A percentile compares a stretch with the other conserved stretches of the same genome.
phyloP scores from a whole-genome alignment of 2,113 vertebrate species.

The Xiphias gladius region DNA sequence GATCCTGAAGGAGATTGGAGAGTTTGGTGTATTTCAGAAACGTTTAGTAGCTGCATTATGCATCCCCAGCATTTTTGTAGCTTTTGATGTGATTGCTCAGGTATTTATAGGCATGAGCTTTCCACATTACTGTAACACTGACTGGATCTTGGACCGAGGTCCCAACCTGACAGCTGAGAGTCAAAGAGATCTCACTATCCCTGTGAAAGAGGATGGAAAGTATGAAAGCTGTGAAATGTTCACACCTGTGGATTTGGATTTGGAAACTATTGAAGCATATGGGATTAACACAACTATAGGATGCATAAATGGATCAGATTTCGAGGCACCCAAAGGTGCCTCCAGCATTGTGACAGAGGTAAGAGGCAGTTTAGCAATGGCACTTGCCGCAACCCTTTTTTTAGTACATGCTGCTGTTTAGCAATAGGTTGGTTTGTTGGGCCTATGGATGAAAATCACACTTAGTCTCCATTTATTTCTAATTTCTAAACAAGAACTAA shows the following conservation, averaged over 20 bases:
- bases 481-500: not conserved
- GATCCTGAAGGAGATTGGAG: conserved; percentile 85
- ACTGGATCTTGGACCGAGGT: conserved; percentile 84
- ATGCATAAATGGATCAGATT: conserved; percentile 85
- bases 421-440: no score
- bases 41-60: conserved; percentile 81
- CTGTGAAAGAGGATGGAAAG: conserved; percentile 62
- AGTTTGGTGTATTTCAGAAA: conserved; percentile 90
- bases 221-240: conserved; percentile 89
- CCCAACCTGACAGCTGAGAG: conserved; percentile 84
- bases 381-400: not conserved
- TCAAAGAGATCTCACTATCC: conserved; percentile 86
- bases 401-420: not conserved
- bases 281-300: conserved; percentile 83
- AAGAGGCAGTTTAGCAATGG: not conserved
- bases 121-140: conserved; percentile 87
- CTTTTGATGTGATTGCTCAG: conserved; percentile 88
- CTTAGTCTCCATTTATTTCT: no score
- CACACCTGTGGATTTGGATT: conserved; percentile 80
- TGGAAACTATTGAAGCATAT: conserved; percentile 81
- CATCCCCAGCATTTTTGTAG: conserved; percentile 75
- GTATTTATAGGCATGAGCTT: conserved; percentile 85
- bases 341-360: conserved; percentile 84
- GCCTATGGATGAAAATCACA: no score
- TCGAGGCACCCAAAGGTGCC: conserved; percentile 70